Evolutionary conservation across 2,888 invertebrate genomes (phyloP), one percentile per base, ranked within the genome.

Genomic region (Steinernema scapterisci): DNA sequence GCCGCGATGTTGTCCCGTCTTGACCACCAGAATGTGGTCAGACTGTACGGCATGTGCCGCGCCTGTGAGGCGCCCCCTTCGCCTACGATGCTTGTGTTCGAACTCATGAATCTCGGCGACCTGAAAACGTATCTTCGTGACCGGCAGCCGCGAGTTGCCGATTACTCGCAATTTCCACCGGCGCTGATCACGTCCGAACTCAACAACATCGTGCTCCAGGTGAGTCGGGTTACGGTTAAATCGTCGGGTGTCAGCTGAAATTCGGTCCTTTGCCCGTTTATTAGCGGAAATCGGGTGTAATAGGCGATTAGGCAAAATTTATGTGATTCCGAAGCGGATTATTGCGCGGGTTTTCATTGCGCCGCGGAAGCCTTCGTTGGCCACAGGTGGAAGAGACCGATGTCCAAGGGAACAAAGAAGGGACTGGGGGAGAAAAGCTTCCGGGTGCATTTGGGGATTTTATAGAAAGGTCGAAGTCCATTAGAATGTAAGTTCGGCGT

Each of bases 21-120:
- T 76, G 92, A 93, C 78, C 97, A 97, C 90, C 94, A 94, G 0
- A 97, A 97, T 88, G 95, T 97, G 85, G 95, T 97, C 70, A 95
- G 95, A 88, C 92, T 97, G 81, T 91, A 96, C 77, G 97, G 96
- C 0, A 94, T 95, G 9, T 93, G 94, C 75, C 91, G 94, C 77
- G 72, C 76, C 11, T 63, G 25, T 9, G 63, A 63, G 63, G 13
- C 54, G 23, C 7, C 63, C 27, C 31, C 63, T 16, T 21, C 63
- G 63, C 63, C 63, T 5, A 63, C 63, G 63, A 63, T 63, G 94
- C 90, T 99, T 13, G 83, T 86, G 25, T 97, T 97, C 89, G 97
- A 99, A 88, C 95, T 94, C 88, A 97, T 97, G 96, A 93, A 94
- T 21, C 93, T 94, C 83, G 97, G 97, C 52, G 85, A 86, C 72